phyloP scores from a whole-genome alignment of 2,888 invertebrate genomes.

The Erebia ligea region DNA sequence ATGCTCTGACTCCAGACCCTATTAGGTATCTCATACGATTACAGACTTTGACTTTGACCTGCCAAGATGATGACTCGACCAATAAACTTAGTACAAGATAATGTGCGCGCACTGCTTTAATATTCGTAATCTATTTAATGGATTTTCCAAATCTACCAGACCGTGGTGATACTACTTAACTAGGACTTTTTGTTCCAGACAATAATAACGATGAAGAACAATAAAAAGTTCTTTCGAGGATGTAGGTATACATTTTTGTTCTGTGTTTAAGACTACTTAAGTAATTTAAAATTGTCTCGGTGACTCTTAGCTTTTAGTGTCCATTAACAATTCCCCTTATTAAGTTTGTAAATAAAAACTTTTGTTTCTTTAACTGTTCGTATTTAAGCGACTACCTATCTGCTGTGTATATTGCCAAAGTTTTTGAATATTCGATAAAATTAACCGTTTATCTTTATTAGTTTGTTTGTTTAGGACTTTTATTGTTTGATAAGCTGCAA shows the following conservation, averaged over 20 bases:
- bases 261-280: conserved; percentile 20
- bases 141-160: not conserved
- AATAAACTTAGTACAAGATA: no score
- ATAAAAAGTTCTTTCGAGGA: not conserved
- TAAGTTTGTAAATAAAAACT: conserved; percentile 34
- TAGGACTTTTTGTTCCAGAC: not conserved
- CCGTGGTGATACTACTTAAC: not conserved
- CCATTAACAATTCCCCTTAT: conserved; percentile 22
- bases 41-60: no score
- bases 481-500: not conserved
- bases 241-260: not conserved
- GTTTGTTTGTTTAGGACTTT: conserved; percentile 1
- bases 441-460: not conserved
- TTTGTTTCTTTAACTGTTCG: conserved; percentile 21
- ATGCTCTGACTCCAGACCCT: no score
- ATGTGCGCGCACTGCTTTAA: not conserved
- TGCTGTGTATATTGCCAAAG: conserved; percentile 17
- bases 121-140: not conserved
- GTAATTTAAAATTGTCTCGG: conserved; percentile 31
- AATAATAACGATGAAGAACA: not conserved
- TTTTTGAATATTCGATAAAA: conserved; percentile 19
- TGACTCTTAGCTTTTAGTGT: conserved; percentile 34
- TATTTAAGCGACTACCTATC: conserved; percentile 7
- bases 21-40: no score
- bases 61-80: no score